phyloP scores from a whole-genome alignment of 2,888 invertebrate species.

The Calliopum simillimum region DNA sequence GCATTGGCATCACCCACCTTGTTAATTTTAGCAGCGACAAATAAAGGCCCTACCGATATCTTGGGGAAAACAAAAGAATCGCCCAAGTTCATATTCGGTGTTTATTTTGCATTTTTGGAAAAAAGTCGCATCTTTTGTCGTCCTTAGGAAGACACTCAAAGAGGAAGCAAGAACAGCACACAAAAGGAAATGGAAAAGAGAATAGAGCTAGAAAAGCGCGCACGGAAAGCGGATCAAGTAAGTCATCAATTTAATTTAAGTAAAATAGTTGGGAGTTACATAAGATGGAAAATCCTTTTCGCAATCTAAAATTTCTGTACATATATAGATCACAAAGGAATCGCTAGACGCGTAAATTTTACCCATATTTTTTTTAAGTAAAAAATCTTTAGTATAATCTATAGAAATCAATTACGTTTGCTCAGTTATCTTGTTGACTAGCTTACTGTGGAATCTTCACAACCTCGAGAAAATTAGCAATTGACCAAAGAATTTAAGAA shows the following conservation, averaged over 20 bases:
- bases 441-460: too few relatives aligned
- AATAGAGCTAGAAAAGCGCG: constrained; percentile 94
- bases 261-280: too few relatives aligned
- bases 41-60: background rate
- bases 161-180: constrained; percentile 5
- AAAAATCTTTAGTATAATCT: too few relatives aligned
- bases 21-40: background rate
- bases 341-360: too few relatives aligned
- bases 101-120: background rate
- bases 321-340: too few relatives aligned
- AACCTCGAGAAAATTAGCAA: too few relatives aligned
- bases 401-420: too few relatives aligned
- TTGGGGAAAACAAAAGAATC: background rate
- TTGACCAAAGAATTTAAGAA: too few relatives aligned
- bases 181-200: constrained; percentile 85
- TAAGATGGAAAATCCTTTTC: too few relatives aligned
- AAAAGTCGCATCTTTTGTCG: background rate
- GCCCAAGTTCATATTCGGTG: background rate
- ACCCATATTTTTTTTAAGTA: too few relatives aligned
- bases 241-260: constrained; percentile 62
- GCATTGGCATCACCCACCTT: constrained; percentile 12
- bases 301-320: too few relatives aligned
- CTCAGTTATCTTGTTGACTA: too few relatives aligned
- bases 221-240: constrained; percentile 91
- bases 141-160: background rate